Evolutionary conservation across 1,140 invertebrate genomes (phyloP), one percentile per base, ranked within the genome.

Genomic region (Monomorium pharaonis): DNA sequence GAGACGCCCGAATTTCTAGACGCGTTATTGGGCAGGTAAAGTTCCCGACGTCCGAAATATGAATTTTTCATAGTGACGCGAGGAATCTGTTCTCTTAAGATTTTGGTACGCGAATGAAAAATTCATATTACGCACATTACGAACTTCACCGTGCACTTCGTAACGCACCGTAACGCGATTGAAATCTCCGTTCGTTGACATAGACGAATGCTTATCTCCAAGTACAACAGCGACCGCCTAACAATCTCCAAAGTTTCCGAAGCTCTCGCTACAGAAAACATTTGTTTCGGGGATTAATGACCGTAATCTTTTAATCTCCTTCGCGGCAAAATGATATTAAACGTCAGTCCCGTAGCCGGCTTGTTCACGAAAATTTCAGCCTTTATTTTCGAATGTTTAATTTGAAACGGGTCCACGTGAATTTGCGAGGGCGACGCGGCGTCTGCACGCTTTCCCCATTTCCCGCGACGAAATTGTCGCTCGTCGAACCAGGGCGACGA

Each of bases 41-140:
- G 9, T 37, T 49, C 0, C 27, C 10, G 14, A 44, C 67, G 51
- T 42, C 24, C 65, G 14, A 83, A 58, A 47, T 83, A 69, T 83
- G 78, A 83, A 83, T 83, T 83, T 83, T 83, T 83, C 51, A 72
- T 80, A 33, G 30, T 27, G 47, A 54, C 37, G 27, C 47, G 18
- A 33, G 24, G n/a, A 18, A 12, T 60, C 44, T 72, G 12, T 72
- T 83, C 44, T 37, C 51, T 60, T 30, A 58, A 72, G 51, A 7
- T 58, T 80, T 14, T 6, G 12, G 16, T n/a, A 16, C 67, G 33
- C 67, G 33, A 47, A 81, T 81, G 78, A 81, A 81, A 70, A 51
- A 70, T 70, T 81, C 51, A 72, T 81, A 44, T 56, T 21, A 18
- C 21, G 21, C 21, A 42, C 33, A 33, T 44, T 70, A 27, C 30